Evolutionary conservation across 2,888 invertebrate species (phyloP).

Genomic region (Mesorhabditis spiculigera): DNA sequence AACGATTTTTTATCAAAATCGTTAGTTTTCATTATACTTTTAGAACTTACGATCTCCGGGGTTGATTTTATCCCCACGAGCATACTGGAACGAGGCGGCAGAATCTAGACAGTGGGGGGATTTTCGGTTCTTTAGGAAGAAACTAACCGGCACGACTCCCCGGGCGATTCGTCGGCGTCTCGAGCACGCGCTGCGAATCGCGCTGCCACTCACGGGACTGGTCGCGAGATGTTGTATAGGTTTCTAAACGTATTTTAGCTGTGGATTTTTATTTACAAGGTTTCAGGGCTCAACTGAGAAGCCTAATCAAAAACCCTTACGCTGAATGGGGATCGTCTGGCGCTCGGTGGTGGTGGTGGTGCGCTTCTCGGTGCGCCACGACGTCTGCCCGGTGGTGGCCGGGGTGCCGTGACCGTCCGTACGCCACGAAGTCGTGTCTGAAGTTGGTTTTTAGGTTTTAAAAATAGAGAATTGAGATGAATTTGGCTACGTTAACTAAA

Average conservation of each 20-base stretch:
- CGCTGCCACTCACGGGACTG: not conserved
- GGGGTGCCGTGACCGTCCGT: not conserved
- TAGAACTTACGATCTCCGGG: not conserved
- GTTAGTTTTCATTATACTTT: not conserved
- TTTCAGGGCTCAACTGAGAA: not conserved
- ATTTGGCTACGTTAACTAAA: not conserved
- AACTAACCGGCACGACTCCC: not conserved
- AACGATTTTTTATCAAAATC: not conserved
- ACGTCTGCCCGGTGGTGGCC: not conserved
- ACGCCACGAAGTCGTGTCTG: slow-evolving; percentile 2
- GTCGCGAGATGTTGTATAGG: not conserved
- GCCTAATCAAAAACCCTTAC: not conserved
- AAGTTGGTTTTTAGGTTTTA: not conserved
- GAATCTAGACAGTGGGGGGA: not conserved
- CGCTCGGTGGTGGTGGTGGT: slow-evolving; percentile 5
- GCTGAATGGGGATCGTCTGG: slow-evolving; percentile 4
- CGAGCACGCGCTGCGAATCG: not conserved
- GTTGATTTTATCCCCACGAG: not conserved
- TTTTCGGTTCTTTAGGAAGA: not conserved
- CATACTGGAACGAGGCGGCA: not conserved
- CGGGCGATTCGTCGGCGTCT: not conserved
- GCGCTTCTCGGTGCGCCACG: slow-evolving; percentile 6
- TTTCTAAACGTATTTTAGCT: slow-evolving; percentile 1
- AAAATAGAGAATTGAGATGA: not conserved
- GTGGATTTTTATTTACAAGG: not conserved